phyloP scores from a whole-genome alignment of 2,797 vertebrate genomes.

The Lepilemur septentrionalis region DNA sequence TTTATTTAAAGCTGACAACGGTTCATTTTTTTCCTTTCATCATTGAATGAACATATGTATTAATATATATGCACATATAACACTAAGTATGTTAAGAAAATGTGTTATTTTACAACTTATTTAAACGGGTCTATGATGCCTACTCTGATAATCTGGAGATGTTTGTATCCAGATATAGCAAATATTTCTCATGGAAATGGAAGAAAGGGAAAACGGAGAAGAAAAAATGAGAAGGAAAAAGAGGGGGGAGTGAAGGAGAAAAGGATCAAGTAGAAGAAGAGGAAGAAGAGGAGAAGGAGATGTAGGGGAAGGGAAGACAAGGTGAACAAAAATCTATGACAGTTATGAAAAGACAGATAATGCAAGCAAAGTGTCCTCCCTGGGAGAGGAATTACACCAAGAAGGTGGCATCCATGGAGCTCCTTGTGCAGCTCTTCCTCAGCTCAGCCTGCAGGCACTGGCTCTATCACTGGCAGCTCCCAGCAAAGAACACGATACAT shows the following conservation, averaged over 20 bases:
- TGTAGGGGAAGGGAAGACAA: no score
- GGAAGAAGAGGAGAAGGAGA: no score
- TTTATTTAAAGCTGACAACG: not conserved
- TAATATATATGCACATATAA: not conserved
- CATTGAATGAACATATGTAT: not conserved
- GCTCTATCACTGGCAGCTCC: not conserved
- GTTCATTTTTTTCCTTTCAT: not conserved
- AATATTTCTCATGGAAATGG: not conserved
- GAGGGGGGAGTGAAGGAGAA: not conserved
- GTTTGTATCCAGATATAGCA: not conserved
- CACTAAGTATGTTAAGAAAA: not conserved
- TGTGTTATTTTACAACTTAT: not conserved
- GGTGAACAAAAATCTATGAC: not conserved
- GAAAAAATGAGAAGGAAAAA: not conserved
- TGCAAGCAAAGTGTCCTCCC: not conserved
- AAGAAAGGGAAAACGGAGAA: not conserved
- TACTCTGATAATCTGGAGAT: not conserved
- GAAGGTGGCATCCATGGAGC: not conserved
- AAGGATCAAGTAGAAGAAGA: not conserved
- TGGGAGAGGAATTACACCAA: not conserved
- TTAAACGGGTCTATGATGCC: not conserved
- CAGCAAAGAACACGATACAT: no score
- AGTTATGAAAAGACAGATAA: not conserved
- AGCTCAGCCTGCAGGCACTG: not conserved
- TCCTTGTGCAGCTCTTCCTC: fast-evolving